Evolutionary conservation across 2,113 vertebrate genomes (phyloP).

Genomic region (Laterallus jamaicensis): DNA sequence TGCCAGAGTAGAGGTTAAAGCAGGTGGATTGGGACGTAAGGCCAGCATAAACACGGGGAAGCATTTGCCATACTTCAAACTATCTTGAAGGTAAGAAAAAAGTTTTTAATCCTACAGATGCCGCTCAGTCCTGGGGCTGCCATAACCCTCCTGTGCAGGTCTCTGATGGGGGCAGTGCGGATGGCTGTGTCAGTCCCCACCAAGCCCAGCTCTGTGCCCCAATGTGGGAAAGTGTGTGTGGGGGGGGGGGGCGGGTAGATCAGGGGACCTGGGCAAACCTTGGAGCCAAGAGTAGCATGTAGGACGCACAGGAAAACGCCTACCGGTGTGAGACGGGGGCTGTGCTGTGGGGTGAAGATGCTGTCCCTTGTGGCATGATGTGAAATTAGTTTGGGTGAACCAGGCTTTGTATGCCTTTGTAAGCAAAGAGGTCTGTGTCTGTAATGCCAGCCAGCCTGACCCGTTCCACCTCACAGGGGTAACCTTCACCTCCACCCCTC

Average conservation of each 20-base stretch:
- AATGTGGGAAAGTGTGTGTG: too few relatives aligned
- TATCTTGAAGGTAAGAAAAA: too few relatives aligned
- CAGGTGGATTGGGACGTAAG: neutral
- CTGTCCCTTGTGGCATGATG: rapidly evolving
- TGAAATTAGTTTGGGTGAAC: neutral
- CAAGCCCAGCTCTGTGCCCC: neutral
- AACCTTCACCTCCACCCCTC: neutral
- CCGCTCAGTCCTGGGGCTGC: neutral
- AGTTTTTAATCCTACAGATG: neutral
- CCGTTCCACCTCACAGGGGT: rapidly evolving
- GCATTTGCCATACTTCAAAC: neutral
- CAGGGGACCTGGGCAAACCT: neutral
- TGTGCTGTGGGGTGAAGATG: neutral
- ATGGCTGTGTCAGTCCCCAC: rapidly evolving
- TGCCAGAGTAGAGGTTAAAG: neutral
- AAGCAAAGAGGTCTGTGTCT: neutral
- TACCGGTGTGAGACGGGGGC: neutral
- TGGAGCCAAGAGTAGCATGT: neutral
- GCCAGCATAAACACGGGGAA: rapidly evolving
- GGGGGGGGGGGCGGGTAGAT: too few relatives aligned
- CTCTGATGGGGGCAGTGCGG: rapidly evolving
- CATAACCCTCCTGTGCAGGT: rapidly evolving
- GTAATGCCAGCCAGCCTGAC: rapidly evolving
- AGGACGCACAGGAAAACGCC: neutral
- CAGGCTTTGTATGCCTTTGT: neutral